Conservation (phyloP, 2,113 vertebrate genomes). For the Neolamprologus toae region DNA sequence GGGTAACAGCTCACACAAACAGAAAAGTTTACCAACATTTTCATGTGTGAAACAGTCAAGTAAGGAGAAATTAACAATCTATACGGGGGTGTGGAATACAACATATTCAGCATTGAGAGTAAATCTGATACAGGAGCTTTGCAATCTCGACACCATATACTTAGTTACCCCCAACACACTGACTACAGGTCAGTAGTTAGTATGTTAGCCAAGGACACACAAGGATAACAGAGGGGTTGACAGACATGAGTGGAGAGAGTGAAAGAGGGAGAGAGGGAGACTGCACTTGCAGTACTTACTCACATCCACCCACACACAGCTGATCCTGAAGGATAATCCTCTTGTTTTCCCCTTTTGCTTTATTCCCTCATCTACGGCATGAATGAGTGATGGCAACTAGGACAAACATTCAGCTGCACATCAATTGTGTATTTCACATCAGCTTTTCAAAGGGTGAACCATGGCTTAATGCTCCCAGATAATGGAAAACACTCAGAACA, state of each 20-base stretch:
- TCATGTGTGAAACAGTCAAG: background rate
- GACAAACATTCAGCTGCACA: background rate
- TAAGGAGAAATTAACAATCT: background rate
- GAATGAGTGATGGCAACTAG: conserved; percentile 25
- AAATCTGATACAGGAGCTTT: background rate
- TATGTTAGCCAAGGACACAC: background rate
- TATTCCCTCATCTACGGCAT: conserved; percentile 9
- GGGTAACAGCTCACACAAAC: background rate
- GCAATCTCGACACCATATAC: background rate
- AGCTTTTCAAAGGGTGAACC: background rate
- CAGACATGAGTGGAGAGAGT: background rate
- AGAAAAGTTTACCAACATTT: background rate
- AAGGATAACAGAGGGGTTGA: background rate
- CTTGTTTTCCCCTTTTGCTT: background rate
- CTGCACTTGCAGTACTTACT: conserved; percentile 54
- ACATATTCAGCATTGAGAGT: background rate
- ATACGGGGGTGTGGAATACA: background rate
- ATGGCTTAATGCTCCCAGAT: background rate
- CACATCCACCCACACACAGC: conserved; percentile 68
- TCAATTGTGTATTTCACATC: conserved; percentile 2
- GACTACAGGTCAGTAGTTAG: background rate
- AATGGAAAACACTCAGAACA: background rate
- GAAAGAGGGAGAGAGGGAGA: background rate
- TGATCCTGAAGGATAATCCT: conserved; percentile 68
- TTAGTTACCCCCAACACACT: background rate